Base-by-base conservation (phyloP, 2,797 vertebrate genomes). In the Scomberomorus guttatus region DNA sequence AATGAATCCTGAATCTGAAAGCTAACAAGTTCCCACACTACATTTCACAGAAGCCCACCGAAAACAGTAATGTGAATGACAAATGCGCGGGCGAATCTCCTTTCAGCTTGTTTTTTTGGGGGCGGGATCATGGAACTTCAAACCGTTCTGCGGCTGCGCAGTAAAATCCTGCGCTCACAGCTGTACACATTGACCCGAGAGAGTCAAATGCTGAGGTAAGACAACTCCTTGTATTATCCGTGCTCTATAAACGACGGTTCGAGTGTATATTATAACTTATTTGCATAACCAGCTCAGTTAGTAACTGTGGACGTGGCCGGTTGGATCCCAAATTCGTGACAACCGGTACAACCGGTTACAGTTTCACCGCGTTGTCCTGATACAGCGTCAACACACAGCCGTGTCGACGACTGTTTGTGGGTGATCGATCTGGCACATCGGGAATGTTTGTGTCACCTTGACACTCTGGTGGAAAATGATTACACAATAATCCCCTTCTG, bases 151-250 rank as follows among this genome's bases (percentile, higher is more conserved):
- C 80, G 4, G 5, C 68, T 90, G 84, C 90, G 85, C 88, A 78
- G 39, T 75, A 39, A 1, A 4, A 24, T 25, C 5, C 48, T 73
- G 81, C 70, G 59, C 68, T n/a, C 58, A 44, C 54, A 77, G 52
- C 42, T 67, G 60, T 58, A 8, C 66, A 59, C 72, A 60, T 18
- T 80, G 81, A 87, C 73, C 75, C 69, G 18, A 1, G 68, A 44
- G 52, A 81, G 25, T 29, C 79, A 29, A n/a, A 50, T 34, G 39
- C 59, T 4, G 39, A 87, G 81, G 83, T 86, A 90, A 87, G 90
- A 57, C 27, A 75, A 39, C n/a, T 67, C 3, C 5, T 52, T 61
- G 22, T 27, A 17, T 42, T 0, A n/a, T 1, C 6, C 13, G 44
- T 9, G 56, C 56, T 12, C 17, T 10, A 4, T 5, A 29, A 34